Evolutionary conservation across 2,113 vertebrate genomes (phyloP), one percentile per base, ranked within the genome.

Genomic region (Oncorhynchus nerka): DNA sequence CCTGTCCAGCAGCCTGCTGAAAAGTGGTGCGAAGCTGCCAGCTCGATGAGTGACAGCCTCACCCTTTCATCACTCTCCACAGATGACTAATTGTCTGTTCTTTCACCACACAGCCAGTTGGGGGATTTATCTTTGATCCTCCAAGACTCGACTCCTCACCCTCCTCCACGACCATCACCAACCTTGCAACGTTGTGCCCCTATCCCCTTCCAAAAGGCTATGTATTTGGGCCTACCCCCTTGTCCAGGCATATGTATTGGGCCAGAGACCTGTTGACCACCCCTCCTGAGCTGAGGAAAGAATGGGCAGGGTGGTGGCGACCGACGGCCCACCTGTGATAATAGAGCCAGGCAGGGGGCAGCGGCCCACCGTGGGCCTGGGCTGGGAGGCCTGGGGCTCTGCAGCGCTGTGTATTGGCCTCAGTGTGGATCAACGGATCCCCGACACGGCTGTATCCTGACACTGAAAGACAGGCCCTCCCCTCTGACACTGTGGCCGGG

Each of bases 271-370:
- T 83, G 75, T 70, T 85, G 80, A 85, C 78, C 28, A 68, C 82
- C 75, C 81, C 74, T 70, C 66, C 76, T 68, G 80, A 87, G 80
- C 80, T 77, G 51, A 72, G 68, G 72, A 80, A 70, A 79, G 84
- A 82, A 73, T 70, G 73, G 67, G 75, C 80, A 39, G 34, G 78
- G 77, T 89, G 86, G 89, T 83, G 87, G 75, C 24, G 75, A 79
- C 83, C 84, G 74, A 90, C 74, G 67, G 80, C 87, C 91, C 93
- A 94, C 91, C 93, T 94, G 93, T 92, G 91, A 94, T 93, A 94
- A 94, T 88, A 94, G 74, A 89, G 62, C 79, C 84, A 84, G 74
- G 86, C 87, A 88, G 89, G 75, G 87, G 87, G 74, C 85, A 82
- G 85, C 82, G 87, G 87, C 77, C 75, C 77, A 68, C 72, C 62